Evolutionary conservation across 2,113 vertebrate genomes (phyloP), one percentile per base, ranked within the genome.

Genomic region (Amazona vittata): DNA sequence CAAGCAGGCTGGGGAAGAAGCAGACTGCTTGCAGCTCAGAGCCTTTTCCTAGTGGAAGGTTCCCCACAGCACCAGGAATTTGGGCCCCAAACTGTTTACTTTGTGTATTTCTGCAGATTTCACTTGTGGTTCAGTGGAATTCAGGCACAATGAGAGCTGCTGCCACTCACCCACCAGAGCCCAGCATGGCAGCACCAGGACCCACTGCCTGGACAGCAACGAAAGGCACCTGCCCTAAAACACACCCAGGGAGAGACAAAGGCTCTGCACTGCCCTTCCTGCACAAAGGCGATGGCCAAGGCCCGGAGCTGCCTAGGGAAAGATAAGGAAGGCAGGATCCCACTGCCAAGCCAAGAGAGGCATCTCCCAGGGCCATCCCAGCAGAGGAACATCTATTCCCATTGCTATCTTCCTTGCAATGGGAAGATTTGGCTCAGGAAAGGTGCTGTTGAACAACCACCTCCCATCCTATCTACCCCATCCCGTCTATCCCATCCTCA

Each of bases 101-200:
- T 94, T 81, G 83, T 46, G 26, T 81, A 79, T 89, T 94, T 91
- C 88, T 92, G 64, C 77, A 81, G 65, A 77, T 95, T 92, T 95
- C 89, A 86, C 83, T 96, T 89, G 94, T 78, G 93, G 93, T 59
- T 67, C 83, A 33, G 39, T 68, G 86, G 86, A 92, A 96, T 82
- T 55, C 77, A 60, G 83, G 57, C 77, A 26, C 80, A 91, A 64
- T 82, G 89, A 71, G 20, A 91, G 73, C 39, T 2, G 2, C 60
- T 64, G 83, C 64, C 83, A 64, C 37, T 92, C 86, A 86, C 50
- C 19, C 12, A 0, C 62, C 11, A 1, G 26, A 90, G 71, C 83
- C 55, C 75, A 73, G 75, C 18, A 1, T 1, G 0, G 83, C 10
- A 1, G 76, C 68, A 83, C 37, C 7, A 0, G 46, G 73, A 81